A percentile compares a stretch with the other conserved stretches of the same genome.
phyloP scores from a whole-genome alignment of 2,113 vertebrate species.

The Aleadryas rufinucha region DNA sequence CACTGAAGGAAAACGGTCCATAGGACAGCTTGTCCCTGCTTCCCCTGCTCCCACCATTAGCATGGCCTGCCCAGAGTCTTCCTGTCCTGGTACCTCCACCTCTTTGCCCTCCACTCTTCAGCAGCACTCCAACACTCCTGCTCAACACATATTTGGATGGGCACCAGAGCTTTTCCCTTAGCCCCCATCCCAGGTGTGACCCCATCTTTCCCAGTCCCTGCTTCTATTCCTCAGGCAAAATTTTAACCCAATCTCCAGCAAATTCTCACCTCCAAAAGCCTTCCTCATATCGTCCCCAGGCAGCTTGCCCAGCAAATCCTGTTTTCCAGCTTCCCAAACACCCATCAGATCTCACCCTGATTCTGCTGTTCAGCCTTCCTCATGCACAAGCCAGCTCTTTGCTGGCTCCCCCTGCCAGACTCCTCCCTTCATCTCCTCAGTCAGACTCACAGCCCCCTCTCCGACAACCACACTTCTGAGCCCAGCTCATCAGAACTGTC shows the following conservation, averaged over 20 bases:
- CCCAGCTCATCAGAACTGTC: not conserved
- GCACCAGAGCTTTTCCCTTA: not conserved
- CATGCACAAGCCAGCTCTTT: not conserved
- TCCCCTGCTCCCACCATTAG: not conserved
- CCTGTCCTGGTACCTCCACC: not conserved
- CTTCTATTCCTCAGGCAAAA: not conserved
- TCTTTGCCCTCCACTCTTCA: not conserved
- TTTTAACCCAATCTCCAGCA: not conserved
- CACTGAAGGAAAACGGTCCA: not conserved
- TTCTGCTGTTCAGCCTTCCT: not conserved
- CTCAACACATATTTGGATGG: not conserved
- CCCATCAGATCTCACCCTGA: not conserved
- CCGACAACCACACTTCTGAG: not conserved
- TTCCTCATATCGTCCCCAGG: not conserved
- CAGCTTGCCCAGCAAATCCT: not conserved
- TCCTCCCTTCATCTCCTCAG: constrained; percentile 40
- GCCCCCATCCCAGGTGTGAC: not conserved
- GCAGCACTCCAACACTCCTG: not conserved
- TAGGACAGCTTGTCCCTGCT: not conserved
- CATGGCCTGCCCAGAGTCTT: not conserved
- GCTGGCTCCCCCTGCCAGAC: not conserved
- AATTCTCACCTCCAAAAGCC: constrained; percentile 11
- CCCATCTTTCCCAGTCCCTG: not conserved
- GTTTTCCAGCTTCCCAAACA: not conserved
- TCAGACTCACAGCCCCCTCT: not conserved